Conservation (phyloP, 2,797 vertebrate genomes). For the Phoxinus dragarum region DNA sequence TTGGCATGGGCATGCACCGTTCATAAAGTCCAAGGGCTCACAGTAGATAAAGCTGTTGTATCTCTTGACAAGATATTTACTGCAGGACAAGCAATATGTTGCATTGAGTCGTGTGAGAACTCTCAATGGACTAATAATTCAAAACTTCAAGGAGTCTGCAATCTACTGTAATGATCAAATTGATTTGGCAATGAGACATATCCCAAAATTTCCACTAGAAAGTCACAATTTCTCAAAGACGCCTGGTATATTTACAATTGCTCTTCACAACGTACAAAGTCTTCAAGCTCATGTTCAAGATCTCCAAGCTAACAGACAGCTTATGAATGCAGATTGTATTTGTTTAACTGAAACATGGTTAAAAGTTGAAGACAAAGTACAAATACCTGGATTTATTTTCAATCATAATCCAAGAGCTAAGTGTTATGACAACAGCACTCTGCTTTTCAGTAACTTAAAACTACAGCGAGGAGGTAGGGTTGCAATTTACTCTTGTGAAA, state of each 20-base stretch:
- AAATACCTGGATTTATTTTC: neutral
- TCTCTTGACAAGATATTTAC: conserved; percentile 33
- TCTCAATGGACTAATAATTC: conserved; percentile 9
- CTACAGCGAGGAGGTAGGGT: neutral
- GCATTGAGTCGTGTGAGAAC: neutral
- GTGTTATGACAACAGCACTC: neutral
- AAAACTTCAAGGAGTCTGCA: neutral
- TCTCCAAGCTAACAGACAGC: neutral
- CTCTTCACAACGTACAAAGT: neutral
- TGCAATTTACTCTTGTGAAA: neutral
- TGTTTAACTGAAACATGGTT: neutral
- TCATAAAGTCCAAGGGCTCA: conserved; percentile 33
- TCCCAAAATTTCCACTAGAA: neutral
- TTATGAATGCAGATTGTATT: neutral
- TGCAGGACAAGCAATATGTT: conserved; percentile 26
- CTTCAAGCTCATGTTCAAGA: neutral
- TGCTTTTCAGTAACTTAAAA: neutral
- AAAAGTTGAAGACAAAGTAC: neutral
- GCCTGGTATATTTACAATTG: neutral
- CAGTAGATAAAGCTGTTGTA: conserved; percentile 20
- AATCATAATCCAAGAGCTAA: neutral
- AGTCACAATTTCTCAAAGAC: neutral
- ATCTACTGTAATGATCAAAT: neutral
- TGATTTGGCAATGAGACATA: neutral
- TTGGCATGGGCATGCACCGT: conserved; percentile 1